Evolutionary conservation across 2,888 invertebrate species (phyloP), one percentile per base, ranked within the genome.

Genomic region (Cerastis leucographa): DNA sequence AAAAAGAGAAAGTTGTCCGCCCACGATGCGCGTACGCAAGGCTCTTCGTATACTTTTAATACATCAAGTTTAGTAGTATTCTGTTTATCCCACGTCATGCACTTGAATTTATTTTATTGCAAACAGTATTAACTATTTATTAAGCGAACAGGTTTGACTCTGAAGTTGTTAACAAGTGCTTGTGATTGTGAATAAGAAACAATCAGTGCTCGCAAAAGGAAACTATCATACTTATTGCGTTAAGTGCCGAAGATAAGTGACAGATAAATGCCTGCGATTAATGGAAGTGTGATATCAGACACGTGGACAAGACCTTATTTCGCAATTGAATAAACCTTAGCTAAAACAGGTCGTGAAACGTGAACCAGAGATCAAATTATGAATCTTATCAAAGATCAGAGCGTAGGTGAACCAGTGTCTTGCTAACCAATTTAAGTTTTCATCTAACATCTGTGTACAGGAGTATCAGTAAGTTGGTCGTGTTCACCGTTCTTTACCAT

Each of bases 1-100:
- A 83, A 89, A 91, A 94, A 95, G 95, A 94, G 96, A 96, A 96
- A 96, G 96, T 95, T 92, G 93, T 94, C 93, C 94, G 93, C 94
- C 94, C 93, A 94, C 94, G 87, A 80, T 82, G 89, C 87, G 87
- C 83, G 84, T 77, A 85, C 88, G 89, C 91, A 91, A 89, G 89
- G 85, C 81, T 89, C 87, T 85, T 85, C 82, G 78, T 82, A 81
- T 74, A 80, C 78, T 72, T 78, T 79, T 73, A 77, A 85, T 85
- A 81, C 73, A 83, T 82, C 79, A 78, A 81, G 81, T 79, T 88
- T 86, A 88, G 87, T 88, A 75, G 82, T 78, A 75, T 81, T 84
- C 74, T 80, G 85, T 78, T 83, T 83, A 84, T 71, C 67, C 71
- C 61, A 83, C 80, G 80, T 84, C 66, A 81, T 84, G 65, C 83